Conservation (phyloP, 2,888 invertebrate species). For the Saturnia japonica region DNA sequence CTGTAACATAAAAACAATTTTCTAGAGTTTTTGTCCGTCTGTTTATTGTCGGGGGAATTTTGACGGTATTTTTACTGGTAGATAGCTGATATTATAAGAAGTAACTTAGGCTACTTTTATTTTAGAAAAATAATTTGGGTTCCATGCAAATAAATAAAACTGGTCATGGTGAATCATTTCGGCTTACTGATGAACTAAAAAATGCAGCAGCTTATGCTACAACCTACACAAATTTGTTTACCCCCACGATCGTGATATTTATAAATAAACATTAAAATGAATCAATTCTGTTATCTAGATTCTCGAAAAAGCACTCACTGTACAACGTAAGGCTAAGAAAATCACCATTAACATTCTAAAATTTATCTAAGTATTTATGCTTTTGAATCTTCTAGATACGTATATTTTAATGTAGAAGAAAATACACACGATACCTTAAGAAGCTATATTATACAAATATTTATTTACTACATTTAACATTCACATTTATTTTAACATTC, state of each 20-base stretch:
- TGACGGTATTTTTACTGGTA: no score
- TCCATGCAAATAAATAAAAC: no score
- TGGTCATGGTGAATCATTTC: no score
- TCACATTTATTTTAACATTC: no score
- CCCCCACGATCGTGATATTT: not conserved
- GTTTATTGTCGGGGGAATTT: no score
- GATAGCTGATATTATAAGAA: no score
- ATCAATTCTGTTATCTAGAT: not conserved
- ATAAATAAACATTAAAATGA: not conserved
- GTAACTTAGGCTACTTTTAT: no score
- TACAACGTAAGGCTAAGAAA: not conserved
- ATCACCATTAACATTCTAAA: not conserved
- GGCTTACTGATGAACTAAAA: no score
- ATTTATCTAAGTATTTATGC: not conserved
- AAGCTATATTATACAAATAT: not conserved
- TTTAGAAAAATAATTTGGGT: no score
- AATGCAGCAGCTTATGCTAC: no score
- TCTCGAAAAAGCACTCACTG: not conserved
- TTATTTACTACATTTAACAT: not conserved
- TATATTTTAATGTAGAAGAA: not conserved
- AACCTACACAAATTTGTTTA: not conserved
- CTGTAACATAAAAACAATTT: no score
- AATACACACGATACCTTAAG: not conserved
- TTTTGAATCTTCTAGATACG: not conserved
- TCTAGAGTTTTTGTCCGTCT: no score